Percentiles rank a stretch among this genome's conserved stretches.
These are phyloP conservation scores for Xestia rhomboidea DNA, from an alignment of 2,888 invertebrate species.

Conservation along the genomic window DNA sequence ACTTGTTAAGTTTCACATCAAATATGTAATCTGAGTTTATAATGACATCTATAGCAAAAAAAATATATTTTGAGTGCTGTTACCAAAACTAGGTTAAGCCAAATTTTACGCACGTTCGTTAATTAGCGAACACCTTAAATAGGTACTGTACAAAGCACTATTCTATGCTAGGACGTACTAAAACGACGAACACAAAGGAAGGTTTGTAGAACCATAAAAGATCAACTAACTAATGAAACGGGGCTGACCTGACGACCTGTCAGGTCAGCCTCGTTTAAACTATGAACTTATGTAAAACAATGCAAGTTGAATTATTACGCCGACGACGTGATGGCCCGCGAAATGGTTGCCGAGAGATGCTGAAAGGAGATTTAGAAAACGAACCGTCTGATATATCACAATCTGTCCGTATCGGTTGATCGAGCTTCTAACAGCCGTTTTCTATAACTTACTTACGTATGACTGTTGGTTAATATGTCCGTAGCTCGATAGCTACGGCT, in stretches of 20 bases:
- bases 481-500: no score
- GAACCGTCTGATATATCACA: no score
- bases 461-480: no score
- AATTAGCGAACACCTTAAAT: slow-evolving; percentile 7
- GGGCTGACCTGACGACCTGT: no score
- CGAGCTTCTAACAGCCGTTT: no score
- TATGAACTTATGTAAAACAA: neutral
- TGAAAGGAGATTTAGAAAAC: no score
- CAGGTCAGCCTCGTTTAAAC: neutral
- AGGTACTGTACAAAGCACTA: neutral
- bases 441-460: no score
- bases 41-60: neutral
- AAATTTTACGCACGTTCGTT: slow-evolving; percentile 13
- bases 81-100: neutral
- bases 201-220: slow-evolving; percentile 31
- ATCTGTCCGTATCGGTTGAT: no score
- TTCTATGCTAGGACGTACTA: neutral
- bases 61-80: neutral
- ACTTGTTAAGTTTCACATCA: neutral
- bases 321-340: no score
- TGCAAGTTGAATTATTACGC: neutral
- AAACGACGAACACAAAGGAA: slow-evolving; percentile 27
- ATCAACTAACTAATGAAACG: slow-evolving; percentile 19
- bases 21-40: neutral
- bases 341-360: no score